Conservation (phyloP, 2,888 invertebrate species). For the Apotomis betuletana region DNA sequence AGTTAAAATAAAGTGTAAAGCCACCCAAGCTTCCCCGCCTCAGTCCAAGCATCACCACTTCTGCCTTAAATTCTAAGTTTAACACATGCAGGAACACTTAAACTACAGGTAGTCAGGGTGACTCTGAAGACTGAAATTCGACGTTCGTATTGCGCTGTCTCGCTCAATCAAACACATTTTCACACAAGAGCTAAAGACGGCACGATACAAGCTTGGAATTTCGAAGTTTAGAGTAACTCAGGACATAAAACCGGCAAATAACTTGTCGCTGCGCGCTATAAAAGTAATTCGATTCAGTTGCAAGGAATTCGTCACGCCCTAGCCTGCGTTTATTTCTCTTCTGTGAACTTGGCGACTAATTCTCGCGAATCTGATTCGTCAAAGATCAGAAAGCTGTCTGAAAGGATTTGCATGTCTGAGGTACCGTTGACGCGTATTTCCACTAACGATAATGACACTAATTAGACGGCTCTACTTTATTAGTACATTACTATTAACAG, state of each 20-base stretch:
- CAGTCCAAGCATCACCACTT: constrained; percentile 7
- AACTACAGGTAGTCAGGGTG: constrained; percentile 14
- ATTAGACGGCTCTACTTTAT: no score
- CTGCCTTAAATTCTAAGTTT: constrained; percentile 23
- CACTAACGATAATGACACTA: no score
- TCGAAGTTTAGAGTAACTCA: no score
- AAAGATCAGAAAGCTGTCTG: neutral
- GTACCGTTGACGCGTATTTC: no score
- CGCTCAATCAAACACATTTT: no score
- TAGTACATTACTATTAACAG: no score
- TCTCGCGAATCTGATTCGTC: neutral
- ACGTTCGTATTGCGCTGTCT: no score
- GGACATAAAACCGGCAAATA: constrained; percentile 43
- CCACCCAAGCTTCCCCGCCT: neutral
- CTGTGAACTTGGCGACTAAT: neutral
- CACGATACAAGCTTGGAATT: no score
- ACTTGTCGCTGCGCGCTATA: constrained; percentile 50
- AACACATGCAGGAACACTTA: constrained; percentile 12
- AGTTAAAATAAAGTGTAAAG: constrained; percentile 27
- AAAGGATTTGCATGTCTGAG: neutral
- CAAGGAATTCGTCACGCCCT: constrained; percentile 50
- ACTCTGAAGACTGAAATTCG: no score
- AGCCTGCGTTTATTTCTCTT: constrained; percentile 24
- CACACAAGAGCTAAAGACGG: no score
- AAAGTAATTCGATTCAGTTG: constrained; percentile 61